Evolutionary conservation across 2,888 invertebrate genomes (phyloP).

Genomic region (Empis stercorea): DNA sequence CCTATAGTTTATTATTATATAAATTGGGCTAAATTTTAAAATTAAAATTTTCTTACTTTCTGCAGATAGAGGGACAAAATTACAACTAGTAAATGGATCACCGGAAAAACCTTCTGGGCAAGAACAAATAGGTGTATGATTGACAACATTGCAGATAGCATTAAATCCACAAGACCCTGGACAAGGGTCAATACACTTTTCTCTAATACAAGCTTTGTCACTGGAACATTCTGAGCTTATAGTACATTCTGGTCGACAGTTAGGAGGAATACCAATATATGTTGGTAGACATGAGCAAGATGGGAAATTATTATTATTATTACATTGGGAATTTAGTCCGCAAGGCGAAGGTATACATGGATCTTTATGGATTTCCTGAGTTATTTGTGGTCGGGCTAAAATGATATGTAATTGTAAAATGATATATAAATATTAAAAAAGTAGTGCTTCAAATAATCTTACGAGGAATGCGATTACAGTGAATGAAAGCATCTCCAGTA

Average conservation of each 20-base stretch:
- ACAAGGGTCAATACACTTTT: slow-evolving; percentile 57
- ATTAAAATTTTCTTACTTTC: neutral
- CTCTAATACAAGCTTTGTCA: slow-evolving; percentile 52
- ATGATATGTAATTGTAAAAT: neutral
- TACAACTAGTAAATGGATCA: slow-evolving; percentile 41
- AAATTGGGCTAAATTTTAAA: slow-evolving; percentile 4
- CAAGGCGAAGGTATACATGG: slow-evolving; percentile 56
- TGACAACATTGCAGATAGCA: slow-evolving; percentile 48
- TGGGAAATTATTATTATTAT: slow-evolving; percentile 42
- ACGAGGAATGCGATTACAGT: slow-evolving; percentile 42
- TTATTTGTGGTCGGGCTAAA: slow-evolving; percentile 22
- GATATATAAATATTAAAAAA: neutral
- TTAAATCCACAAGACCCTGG: slow-evolving; percentile 53
- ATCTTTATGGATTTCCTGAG: slow-evolving; percentile 32
- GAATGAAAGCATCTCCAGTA: slow-evolving; percentile 63
- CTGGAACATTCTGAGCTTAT: slow-evolving; percentile 56
- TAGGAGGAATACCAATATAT: slow-evolving; percentile 54
- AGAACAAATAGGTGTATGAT: slow-evolving; percentile 53
- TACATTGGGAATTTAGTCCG: slow-evolving; percentile 48
- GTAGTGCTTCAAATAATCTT: slow-evolving; percentile 18
- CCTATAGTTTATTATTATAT: slow-evolving; percentile 17
- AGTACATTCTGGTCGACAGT: slow-evolving; percentile 56
- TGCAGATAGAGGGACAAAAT: slow-evolving; percentile 19
- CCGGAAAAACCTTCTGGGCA: slow-evolving; percentile 46
- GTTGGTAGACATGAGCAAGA: slow-evolving; percentile 52